Conservation (phyloP, 2,888 invertebrate genomes). For the Eulithis prunata region DNA sequence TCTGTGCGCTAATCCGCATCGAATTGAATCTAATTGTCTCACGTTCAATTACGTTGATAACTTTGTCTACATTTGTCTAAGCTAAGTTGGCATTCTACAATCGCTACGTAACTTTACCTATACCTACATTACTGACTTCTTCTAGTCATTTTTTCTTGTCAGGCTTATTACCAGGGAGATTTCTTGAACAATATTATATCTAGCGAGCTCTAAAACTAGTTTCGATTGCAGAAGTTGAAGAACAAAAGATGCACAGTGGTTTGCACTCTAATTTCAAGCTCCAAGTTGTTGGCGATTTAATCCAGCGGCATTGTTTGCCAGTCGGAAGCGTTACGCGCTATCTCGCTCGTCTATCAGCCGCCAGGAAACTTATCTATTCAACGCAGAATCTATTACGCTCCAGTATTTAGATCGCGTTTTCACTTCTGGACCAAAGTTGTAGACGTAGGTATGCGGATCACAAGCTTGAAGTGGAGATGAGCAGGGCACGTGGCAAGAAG, state of each 20-base stretch:
- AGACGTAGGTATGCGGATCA: too few species aligned
- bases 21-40: slow-evolving; percentile 5
- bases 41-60: too few species aligned
- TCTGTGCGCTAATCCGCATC: slow-evolving; percentile 2
- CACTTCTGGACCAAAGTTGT: too few species aligned
- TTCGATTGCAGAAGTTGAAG: neutral
- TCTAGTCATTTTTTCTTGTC: too few species aligned
- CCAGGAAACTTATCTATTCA: slow-evolving; percentile 35
- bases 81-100: too few species aligned
- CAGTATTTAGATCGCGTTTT: slow-evolving; percentile 11
- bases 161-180: too few species aligned
- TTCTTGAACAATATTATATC: too few species aligned
- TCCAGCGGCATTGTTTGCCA: slow-evolving; percentile 21
- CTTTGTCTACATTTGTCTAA: too few species aligned
- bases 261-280: slow-evolving; percentile 11
- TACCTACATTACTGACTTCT: too few species aligned
- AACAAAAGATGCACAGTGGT: neutral
- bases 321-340: slow-evolving; percentile 25
- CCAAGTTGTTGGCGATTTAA: slow-evolving; percentile 16
- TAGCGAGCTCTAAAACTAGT: neutral
- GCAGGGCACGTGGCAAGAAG: too few species aligned
- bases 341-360: slow-evolving; percentile 31
- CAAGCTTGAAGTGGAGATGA: too few species aligned
- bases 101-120: too few species aligned
- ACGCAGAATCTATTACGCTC: slow-evolving; percentile 23